Percentiles rank a stretch among this genome's conserved stretches.
These are phyloP conservation scores for Lanius ludovicianus DNA, from an alignment of 2,113 vertebrate species.

Conservation along the genomic window DNA sequence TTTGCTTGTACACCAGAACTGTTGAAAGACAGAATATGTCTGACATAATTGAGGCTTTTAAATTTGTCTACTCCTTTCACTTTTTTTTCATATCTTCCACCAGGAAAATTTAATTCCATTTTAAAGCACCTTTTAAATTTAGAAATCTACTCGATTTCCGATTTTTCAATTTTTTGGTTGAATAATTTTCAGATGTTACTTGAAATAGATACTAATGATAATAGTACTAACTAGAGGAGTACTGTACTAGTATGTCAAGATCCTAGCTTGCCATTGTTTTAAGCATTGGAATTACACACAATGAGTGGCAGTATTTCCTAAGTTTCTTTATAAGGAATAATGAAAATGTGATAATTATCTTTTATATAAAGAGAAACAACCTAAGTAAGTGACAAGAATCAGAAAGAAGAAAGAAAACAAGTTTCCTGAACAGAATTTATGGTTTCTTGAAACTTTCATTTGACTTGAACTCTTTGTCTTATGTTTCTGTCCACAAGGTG, in stretches of 20 bases:
- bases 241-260: not conserved
- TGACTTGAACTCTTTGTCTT: not conserved
- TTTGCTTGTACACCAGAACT: not conserved
- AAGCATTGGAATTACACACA: not conserved
- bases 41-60: not conserved
- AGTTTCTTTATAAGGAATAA: not conserved
- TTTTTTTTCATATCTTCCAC: not conserved
- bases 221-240: not conserved
- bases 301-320: not conserved
- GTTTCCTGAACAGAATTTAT: not conserved
- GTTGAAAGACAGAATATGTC: not conserved
- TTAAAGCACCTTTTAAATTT: not conserved
- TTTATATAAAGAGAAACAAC: not conserved
- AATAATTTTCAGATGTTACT: not conserved
- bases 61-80: not conserved
- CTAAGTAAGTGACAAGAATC: not conserved
- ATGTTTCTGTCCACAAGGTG: not conserved
- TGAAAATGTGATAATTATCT: not conserved
- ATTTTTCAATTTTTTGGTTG: not conserved
- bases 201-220: not conserved
- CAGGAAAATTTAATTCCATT: not conserved
- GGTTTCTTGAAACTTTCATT: not conserved
- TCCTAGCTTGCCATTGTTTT: not conserved
- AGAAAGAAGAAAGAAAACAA: not conserved
- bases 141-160: not conserved